phyloP scores from a whole-genome alignment of 2,113 vertebrate species.

The Mystacornis crossleyi region DNA sequence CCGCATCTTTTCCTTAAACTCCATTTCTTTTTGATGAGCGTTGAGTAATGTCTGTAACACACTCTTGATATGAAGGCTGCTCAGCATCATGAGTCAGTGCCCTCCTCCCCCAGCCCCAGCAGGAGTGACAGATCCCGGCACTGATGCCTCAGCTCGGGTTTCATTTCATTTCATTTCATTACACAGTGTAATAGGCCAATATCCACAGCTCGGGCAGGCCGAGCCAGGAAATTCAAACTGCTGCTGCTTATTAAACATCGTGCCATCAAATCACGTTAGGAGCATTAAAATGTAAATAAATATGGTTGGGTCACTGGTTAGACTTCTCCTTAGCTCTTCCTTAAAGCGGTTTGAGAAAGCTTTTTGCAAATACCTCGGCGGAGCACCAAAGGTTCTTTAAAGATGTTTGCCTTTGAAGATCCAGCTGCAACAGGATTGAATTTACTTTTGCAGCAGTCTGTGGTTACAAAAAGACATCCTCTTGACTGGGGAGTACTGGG shows the following conservation, averaged over 20 bases:
- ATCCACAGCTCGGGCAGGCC: background rate
- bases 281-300: constrained; percentile 22
- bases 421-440: background rate
- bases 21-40: background rate
- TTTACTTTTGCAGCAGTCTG: background rate
- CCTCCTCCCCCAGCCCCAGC: background rate
- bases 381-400: background rate
- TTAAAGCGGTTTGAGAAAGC: background rate
- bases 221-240: background rate
- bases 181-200: background rate
- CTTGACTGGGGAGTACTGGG: accelerated
- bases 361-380: background rate
- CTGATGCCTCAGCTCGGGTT: background rate
- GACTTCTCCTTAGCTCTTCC: background rate
- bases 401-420: background rate
- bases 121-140: background rate
- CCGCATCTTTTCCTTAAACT: background rate
- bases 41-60: background rate
- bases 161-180: background rate
- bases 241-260: background rate
- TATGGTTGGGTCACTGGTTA: background rate
- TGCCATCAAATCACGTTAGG: background rate
- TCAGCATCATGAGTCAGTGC: background rate
- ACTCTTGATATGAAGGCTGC: background rate
- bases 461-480: background rate